phyloP scores from a whole-genome alignment of 2,797 vertebrate genomes.

The Hylomyscus alleni region DNA sequence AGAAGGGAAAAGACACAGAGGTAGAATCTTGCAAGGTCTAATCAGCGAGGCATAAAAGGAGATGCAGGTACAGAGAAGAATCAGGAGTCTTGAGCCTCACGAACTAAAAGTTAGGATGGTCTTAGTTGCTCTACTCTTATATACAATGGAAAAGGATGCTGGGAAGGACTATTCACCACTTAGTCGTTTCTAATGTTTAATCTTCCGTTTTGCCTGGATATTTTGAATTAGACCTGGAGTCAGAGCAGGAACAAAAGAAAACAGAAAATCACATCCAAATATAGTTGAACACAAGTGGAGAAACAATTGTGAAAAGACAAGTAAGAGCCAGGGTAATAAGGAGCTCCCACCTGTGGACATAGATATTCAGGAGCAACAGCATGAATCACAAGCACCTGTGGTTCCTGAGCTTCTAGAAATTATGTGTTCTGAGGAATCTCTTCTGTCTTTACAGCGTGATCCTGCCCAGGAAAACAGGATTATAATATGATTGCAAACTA shows the following conservation, averaged over 20 bases:
- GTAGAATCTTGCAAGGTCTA: not conserved
- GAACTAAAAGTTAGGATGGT: not conserved
- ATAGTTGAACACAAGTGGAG: not conserved
- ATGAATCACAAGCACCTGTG: not conserved
- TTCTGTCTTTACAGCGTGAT: conserved; percentile 2
- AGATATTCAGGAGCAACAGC: not conserved
- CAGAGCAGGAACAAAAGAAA: not conserved
- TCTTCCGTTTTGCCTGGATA: not conserved
- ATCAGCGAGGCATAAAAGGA: not conserved
- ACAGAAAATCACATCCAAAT: not conserved
- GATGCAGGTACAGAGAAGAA: not conserved
- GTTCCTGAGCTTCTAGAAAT: not conserved
- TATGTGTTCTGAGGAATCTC: not conserved
- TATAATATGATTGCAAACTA: not conserved
- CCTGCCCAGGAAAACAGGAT: not conserved
- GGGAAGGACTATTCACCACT: not conserved
- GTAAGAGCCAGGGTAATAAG: not conserved
- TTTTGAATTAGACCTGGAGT: not conserved
- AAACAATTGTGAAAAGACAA: not conserved
- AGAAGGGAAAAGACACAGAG: not conserved
- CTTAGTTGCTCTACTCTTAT: not conserved
- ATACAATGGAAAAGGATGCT: not conserved
- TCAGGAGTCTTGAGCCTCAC: not conserved
- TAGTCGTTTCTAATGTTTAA: not conserved
- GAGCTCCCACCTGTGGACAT: not conserved